Evolutionary conservation across 2,113 vertebrate genomes (phyloP), one percentile per base, ranked within the genome.

Genomic region (Ramphastos sulfuratus): DNA sequence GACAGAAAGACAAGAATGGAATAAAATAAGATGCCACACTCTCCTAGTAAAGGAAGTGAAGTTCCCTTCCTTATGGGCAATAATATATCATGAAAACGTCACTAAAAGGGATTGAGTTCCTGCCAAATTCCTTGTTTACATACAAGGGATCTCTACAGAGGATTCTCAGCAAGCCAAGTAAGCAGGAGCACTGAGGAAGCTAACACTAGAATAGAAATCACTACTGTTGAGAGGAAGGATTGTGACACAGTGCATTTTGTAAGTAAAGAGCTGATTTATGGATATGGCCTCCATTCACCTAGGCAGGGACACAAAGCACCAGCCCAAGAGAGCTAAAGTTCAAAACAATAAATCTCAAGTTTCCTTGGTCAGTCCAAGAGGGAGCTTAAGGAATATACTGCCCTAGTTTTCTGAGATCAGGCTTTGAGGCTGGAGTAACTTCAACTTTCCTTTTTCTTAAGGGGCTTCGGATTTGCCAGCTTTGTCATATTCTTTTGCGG

Each of bases 301-400:
- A 54, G 74, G 74, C 92, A 85, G 89, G 89, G 84, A 92, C 91
- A 89, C 92, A 82, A 60, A 95, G 81, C 88, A 24, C 80, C 86
- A 82, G 14, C 79, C 59, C 77, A 61, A 31, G 37, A 92, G 82
- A 90, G 88, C 64, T 61, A 33, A 65, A 96, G 95, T 94, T 96
- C 93, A 96, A 83, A 90, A 46, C 64, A 82, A 92, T 96, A 96
- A 96, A 97, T 96, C 96, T 96, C 92, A 52, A 80, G 39, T 94
- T 95, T 92, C 92, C 42, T 63, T 90, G 93, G 87, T 65, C 86
- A 87, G 72, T 85, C 67, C 56, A 44, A 87, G 65, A 69, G 4
- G 0, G 65, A 89, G 88, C 90, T 92, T 84, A 70, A 94, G 79
- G 90, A 94, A 92, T 83, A 94, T 19, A 39, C 76, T 91, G 93